Evolutionary conservation across 2,113 vertebrate species (phyloP), one percentile per base, ranked within the genome.

Genomic region (Panurus biarmicus): DNA sequence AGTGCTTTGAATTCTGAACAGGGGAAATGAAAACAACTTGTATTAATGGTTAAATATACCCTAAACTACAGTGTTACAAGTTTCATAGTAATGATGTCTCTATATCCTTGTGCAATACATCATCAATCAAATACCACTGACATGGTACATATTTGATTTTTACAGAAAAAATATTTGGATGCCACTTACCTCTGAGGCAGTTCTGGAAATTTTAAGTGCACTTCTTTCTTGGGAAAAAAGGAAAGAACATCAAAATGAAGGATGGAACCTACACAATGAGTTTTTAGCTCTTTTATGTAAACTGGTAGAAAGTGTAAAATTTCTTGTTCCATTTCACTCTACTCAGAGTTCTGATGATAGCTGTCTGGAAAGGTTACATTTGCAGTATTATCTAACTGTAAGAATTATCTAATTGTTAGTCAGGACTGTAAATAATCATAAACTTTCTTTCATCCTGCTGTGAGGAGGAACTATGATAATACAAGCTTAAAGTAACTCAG

Each of bases 31-130:
- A 97, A 97, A 94, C 96, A 54, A 98, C 97, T 97, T 97, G 81
- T 97, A 84, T 94, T 97, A 97, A 98, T 97, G 90, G 93, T 98
- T 98, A 98, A 97, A 97, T 97, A 96, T 96, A 96, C 92, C 95
- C 95, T 96, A 96, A 97, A 91, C 89, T 71, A 79, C 85, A 96
- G 88, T 92, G 77, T 87, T 97, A 92, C 66, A 95, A 92, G 82
- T 95, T 96, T 97, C 97, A 92, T 87, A 90, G 90, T 80, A 97
- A 94, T 70, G 71, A 95, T 93, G 78, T 89, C 47, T 97, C 81
- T 96, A 21, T 96, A 95, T 95, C 89, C 56, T 91, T 89, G 50
- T 72, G 84, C 78, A 97, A 90, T 90, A 66, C 42, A 91, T 96
- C 96, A 97, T 97, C 94, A 97, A 89, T 96, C 95, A 97, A 96